These are phyloP conservation scores for Capitulum mitella DNA, from an alignment of 2,888 invertebrate species.

Conservation along the genomic window DNA sequence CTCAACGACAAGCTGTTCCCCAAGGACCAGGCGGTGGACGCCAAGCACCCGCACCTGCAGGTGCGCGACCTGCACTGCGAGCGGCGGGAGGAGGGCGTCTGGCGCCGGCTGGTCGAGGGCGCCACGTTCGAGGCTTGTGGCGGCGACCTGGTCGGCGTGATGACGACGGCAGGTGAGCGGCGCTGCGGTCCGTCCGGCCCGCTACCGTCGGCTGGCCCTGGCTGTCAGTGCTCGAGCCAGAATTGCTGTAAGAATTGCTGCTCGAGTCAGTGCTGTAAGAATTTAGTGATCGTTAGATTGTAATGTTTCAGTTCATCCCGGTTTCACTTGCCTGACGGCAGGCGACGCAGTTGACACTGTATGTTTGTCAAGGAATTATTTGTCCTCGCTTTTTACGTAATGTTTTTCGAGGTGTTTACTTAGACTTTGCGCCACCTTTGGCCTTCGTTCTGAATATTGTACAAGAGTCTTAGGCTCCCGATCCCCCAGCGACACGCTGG, in stretches of 20 bases:
- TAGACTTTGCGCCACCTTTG: too few species aligned
- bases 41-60: constrained; percentile 47
- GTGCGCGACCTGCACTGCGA: constrained; percentile 59
- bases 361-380: too few species aligned
- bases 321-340: too few species aligned
- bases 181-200: not conserved
- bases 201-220: too few species aligned
- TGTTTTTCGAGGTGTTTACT: too few species aligned
- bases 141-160: constrained; percentile 80
- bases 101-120: constrained; percentile 56
- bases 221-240: too few species aligned
- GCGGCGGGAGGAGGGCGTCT: constrained; percentile 48
- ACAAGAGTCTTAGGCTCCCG: too few species aligned
- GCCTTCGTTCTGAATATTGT: too few species aligned
- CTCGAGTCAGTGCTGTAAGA: not conserved
- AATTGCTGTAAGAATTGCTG: not conserved
- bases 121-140: constrained; percentile 82
- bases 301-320: too few species aligned
- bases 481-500: too few species aligned
- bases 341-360: not conserved
- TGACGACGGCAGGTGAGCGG: constrained; percentile 60
- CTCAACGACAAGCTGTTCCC: constrained; percentile 42
- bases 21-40: constrained; percentile 36
- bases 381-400: too few species aligned
- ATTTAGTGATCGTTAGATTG: not conserved